Base-by-base conservation (phyloP, 2,888 invertebrate genomes). In the Myathropa florea region DNA sequence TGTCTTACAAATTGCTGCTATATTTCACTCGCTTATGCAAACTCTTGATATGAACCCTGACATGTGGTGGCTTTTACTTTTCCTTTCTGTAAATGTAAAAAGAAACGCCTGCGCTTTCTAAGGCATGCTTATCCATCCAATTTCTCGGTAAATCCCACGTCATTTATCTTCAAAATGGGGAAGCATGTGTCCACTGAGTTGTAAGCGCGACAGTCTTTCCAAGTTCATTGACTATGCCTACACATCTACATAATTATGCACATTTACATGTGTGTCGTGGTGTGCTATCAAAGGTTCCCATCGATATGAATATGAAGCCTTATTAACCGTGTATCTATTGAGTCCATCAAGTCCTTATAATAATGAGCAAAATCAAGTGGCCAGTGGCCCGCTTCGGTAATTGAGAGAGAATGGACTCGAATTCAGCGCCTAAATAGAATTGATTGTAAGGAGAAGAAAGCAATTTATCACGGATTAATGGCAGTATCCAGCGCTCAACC, bases 401-500 rank as follows among this genome's bases (percentile, higher is more conserved):
- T 46, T 46, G 18, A 39, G 36, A 12, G 36, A 39, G 36, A 1
- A n/a, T 6, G 18, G 4, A 18, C n/a, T n/a, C n/a, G 46, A 46
- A 18, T 7, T n/a, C 46, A 46, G 46, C 7, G 46, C 46, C 18
- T 46, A 46, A 46, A 46, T 60, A 68, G 30, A 18, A 53, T 61
- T 33, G 59, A 21, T 33, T 7, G 6, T 21, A 14, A 23, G 12
- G 28, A 55, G 18, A 53, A n/a, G 14, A 61, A 46, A 23, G 21
- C 28, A 72, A 23, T 46, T 36, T 61, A 36, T 55, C 63, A 30
- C 60, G 21, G 64, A 78, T 61, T 64, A 36, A 70, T 78, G n/a
- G 28, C 57, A 65, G 46, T 53, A 53, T 26, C 60, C 65, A 53
- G 59, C 64, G 14, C 39, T 30, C 33, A 59, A 77, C 59, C 33